phyloP scores from a whole-genome alignment of 2,888 invertebrate genomes.

The Lasioglossum villosulum region DNA sequence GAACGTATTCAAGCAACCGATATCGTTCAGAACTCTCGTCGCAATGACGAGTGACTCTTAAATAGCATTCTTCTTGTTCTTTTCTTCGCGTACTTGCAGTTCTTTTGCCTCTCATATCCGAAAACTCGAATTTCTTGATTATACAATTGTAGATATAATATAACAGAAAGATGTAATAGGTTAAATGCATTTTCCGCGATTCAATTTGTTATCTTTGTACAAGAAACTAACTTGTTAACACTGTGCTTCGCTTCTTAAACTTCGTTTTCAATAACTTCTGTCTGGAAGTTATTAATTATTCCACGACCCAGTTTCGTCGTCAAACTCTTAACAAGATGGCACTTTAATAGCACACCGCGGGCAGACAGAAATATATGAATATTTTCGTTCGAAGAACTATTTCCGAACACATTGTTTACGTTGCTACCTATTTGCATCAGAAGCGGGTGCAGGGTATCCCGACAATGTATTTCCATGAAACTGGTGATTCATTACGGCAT shows the following conservation, averaged over 20 bases:
- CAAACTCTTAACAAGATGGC: neutral
- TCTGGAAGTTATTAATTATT: neutral
- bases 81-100: neutral
- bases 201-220: neutral
- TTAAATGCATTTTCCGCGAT: neutral
- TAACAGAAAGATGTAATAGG: neutral
- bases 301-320: neutral
- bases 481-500: no score
- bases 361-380: neutral
- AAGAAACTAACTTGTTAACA: neutral
- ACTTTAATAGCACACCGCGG: neutral
- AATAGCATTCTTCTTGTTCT: constrained; percentile 16
- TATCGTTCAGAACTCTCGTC: constrained; percentile 32
- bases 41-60: constrained; percentile 26
- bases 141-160: no score
- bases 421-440: neutral
- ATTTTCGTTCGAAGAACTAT: neutral
- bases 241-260: neutral
- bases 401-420: neutral
- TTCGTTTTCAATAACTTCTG: constrained; percentile 1
- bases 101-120: neutral
- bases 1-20: constrained; percentile 60
- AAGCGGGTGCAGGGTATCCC: neutral
- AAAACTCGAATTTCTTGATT: neutral
- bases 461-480: no score